phyloP scores from a whole-genome alignment of 2,888 invertebrate species.

The Malthinus seriepunctatus region DNA sequence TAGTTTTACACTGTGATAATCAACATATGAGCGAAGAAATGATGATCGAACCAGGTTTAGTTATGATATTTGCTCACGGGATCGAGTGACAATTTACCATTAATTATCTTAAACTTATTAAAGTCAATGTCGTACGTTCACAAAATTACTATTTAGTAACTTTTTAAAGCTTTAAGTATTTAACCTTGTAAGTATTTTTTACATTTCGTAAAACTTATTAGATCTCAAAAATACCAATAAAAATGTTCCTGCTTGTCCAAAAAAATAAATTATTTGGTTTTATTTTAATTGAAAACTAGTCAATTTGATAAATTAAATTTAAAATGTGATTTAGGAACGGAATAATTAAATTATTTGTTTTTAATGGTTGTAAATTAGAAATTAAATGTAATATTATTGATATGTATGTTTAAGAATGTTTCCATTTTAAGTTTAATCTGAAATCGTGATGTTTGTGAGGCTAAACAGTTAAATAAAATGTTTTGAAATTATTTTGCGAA shows the following conservation, averaged over 20 bases:
- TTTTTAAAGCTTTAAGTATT: neutral
- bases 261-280: conserved; percentile 11
- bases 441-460: too few relatives aligned
- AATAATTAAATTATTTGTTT: too few relatives aligned
- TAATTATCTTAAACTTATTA: neutral
- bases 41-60: conserved; percentile 94
- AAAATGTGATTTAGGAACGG: too few relatives aligned
- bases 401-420: too few relatives aligned
- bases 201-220: neutral
- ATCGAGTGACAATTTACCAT: conserved; percentile 65
- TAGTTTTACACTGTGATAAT: conserved; percentile 94
- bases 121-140: too few relatives aligned
- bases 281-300: neutral
- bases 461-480: too few relatives aligned
- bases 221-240: conserved; percentile 23
- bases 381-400: too few relatives aligned
- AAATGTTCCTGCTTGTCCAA: conserved; percentile 24
- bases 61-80: conserved; percentile 98
- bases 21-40: conserved; percentile 94
- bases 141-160: neutral
- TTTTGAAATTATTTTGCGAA: too few relatives aligned
- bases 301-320: neutral
- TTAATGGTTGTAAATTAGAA: too few relatives aligned
- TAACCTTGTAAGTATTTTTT: conserved; percentile 2
- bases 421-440: too few relatives aligned